Conservation (phyloP, 35 echinoderm and acorn worm species). For the Patiria miniata region DNA sequence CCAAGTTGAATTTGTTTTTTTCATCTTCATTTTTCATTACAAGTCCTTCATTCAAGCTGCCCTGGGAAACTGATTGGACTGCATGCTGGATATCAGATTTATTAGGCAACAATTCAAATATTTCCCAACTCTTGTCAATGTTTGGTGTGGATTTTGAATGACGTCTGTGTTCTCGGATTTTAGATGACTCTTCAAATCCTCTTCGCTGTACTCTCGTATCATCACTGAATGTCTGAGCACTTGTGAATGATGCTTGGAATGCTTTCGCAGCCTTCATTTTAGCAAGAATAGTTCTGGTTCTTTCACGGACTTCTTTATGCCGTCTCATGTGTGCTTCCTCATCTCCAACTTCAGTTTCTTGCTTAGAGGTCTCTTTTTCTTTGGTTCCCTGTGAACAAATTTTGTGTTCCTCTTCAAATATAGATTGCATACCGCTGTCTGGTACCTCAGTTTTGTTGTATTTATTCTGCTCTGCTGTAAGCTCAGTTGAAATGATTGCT, state of each 20-base stretch:
- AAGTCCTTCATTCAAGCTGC: neutral
- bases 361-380: too few species aligned
- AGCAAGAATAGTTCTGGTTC: slow-evolving; percentile 65
- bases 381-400: too few species aligned
- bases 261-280: slow-evolving; percentile 54
- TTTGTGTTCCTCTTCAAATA: too few species aligned
- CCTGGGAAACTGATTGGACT: neutral
- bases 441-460: too few species aligned
- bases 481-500: too few species aligned
- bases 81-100: neutral
- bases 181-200: neutral
- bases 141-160: slow-evolving; percentile 59
- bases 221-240: neutral
- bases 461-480: too few species aligned
- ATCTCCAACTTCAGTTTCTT: neutral
- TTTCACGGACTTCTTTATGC: slow-evolving; percentile 52
- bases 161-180: slow-evolving; percentile 35
- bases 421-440: too few species aligned
- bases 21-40: neutral
- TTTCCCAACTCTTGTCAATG: slow-evolving; percentile 37
- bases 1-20: slow-evolving; percentile 9
- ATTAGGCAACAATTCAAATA: neutral
- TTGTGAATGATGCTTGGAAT: neutral
- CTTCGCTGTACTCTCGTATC: slow-evolving; percentile 33
- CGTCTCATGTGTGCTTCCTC: slow-evolving; percentile 41